Percentiles rank a stretch among this genome's conserved stretches.
phyloP scores from a whole-genome alignment of 2,113 vertebrate species.

The Chloebia gouldiae region DNA sequence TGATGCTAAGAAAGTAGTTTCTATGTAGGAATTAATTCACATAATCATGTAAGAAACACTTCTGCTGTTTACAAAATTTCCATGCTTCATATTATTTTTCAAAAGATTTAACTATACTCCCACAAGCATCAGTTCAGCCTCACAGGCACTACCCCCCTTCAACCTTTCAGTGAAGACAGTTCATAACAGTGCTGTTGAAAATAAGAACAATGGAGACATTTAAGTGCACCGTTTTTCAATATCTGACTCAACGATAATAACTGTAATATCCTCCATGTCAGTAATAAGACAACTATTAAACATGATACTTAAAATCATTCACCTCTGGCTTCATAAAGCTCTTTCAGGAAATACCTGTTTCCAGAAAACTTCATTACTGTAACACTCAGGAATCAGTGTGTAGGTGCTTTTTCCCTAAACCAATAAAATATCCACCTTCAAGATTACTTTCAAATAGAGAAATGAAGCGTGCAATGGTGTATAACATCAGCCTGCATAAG shows the following conservation, averaged over 20 bases:
- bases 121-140: not conserved
- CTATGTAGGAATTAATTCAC: too few species aligned
- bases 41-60: not conserved
- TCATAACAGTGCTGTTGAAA: not conserved
- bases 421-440: not conserved
- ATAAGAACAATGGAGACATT: not conserved
- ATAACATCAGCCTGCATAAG: not conserved
- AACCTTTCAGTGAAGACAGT: not conserved
- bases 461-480: not conserved
- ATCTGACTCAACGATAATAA: not conserved
- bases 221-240: not conserved
- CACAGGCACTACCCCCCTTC: not conserved
- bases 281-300: not conserved
- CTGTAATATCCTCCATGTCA: not conserved
- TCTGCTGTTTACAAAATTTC: not conserved
- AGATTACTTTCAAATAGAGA: not conserved
- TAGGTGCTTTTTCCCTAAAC: not conserved
- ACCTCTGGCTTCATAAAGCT: not conserved
- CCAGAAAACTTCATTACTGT: not conserved
- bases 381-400: not conserved
- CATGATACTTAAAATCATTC: not conserved
- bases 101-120: not conserved
- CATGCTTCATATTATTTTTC: not conserved
- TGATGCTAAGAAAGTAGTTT: not conserved
- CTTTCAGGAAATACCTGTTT: not conserved